phyloP scores from a whole-genome alignment of 2,113 vertebrate species.

The Podarcis muralis region DNA sequence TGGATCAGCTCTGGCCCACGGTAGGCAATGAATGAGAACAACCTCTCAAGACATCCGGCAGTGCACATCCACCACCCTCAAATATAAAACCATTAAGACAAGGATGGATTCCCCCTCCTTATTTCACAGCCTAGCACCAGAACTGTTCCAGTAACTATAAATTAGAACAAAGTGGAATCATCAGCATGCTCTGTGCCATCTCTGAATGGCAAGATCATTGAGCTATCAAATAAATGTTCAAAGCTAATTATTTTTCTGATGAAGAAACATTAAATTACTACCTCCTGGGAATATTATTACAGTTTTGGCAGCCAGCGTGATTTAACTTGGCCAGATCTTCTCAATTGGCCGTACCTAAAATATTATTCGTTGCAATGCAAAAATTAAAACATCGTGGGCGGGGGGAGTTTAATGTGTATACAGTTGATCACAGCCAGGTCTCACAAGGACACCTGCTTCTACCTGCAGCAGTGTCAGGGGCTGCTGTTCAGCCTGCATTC shows the following conservation, averaged over 20 bases:
- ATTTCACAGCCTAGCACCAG: slow-evolving; percentile 3
- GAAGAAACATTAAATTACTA: slow-evolving; percentile 51
- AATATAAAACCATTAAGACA: slow-evolving; percentile 16
- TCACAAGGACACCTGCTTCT: slow-evolving; percentile 16
- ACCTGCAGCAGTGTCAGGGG: slow-evolving; percentile 9
- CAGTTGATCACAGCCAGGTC: background rate
- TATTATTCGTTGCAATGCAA: slow-evolving; percentile 27
- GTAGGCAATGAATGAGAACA: background rate
- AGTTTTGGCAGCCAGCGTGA: slow-evolving; percentile 33
- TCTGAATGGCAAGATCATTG: slow-evolving; percentile 51
- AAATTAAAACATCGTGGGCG: slow-evolving; percentile 17
- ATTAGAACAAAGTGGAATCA: slow-evolving; percentile 1
- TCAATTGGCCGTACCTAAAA: slow-evolving; percentile 41
- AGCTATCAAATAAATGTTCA: slow-evolving; percentile 59
- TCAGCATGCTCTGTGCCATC: slow-evolving; percentile 28
- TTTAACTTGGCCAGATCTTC: slow-evolving; percentile 30
- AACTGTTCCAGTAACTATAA: slow-evolving; percentile 16
- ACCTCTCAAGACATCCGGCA: background rate
- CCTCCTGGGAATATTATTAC: slow-evolving; percentile 50
- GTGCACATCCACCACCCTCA: background rate
- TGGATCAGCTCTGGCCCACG: background rate
- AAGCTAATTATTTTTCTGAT: slow-evolving; percentile 47
- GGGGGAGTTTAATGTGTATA: background rate
- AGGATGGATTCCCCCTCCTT: slow-evolving; percentile 24
- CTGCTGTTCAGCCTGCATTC: background rate